Conservation (phyloP, 2,888 invertebrate species). For the Orthosia gothica region DNA sequence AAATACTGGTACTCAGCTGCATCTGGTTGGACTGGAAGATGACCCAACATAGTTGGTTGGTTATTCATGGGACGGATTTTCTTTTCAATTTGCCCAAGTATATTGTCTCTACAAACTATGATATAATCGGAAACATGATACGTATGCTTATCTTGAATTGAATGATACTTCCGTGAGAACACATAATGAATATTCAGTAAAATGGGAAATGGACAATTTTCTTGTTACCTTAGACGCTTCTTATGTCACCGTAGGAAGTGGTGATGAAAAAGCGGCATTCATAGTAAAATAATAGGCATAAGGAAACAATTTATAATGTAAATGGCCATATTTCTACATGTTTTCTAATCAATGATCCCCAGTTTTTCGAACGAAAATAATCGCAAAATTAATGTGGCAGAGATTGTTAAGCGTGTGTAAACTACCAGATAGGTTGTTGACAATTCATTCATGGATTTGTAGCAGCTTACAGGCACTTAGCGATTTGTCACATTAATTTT, state of each 20-base stretch:
- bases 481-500: too few relatives aligned
- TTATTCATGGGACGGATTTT: neutral
- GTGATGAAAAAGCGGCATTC: neutral
- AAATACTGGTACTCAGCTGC: too few relatives aligned
- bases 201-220: slow-evolving; percentile 53
- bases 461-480: too few relatives aligned
- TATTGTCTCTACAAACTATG: slow-evolving; percentile 3
- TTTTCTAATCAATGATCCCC: too few relatives aligned
- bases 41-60: too few relatives aligned
- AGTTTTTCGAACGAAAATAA: too few relatives aligned
- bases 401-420: too few relatives aligned
- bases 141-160: slow-evolving; percentile 34
- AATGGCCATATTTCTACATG: too few relatives aligned
- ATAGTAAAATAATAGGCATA: slow-evolving; percentile 12
- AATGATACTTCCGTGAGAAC: slow-evolving; percentile 48
- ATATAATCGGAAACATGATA: slow-evolving; percentile 37
- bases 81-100: slow-evolving; percentile 21
- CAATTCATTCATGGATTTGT: too few relatives aligned
- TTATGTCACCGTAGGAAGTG: slow-evolving; percentile 28
- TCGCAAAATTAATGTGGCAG: too few relatives aligned
- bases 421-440: too few relatives aligned
- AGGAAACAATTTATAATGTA: neutral
- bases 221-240: slow-evolving; percentile 30
- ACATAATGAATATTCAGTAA: slow-evolving; percentile 41
- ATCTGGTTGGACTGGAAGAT: too few relatives aligned